A percentile compares a stretch with the other conserved stretches of the same genome.
phyloP scores from a whole-genome alignment of 2,113 vertebrate species.

The Brachyhypopomus occidentalis region DNA sequence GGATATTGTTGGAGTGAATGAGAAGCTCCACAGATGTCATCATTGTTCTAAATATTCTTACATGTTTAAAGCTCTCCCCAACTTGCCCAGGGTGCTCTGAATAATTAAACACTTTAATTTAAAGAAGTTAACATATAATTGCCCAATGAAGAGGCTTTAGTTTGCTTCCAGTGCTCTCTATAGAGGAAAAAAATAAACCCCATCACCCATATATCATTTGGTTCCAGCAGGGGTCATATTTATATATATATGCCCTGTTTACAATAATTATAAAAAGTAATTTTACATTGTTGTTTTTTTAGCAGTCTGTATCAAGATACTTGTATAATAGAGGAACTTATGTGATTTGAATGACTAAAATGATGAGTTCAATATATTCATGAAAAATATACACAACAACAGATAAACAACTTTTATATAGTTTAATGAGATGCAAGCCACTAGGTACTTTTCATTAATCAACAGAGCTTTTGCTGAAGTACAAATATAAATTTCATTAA shows the following conservation, averaged over 20 bases:
- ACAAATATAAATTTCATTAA: conserved; percentile 36
- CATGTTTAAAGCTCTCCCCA: conserved; percentile 15
- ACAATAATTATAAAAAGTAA: background rate
- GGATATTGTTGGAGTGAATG: background rate
- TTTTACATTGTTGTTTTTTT: background rate
- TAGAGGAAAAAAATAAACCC: conserved; percentile 19
- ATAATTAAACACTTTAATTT: conserved; percentile 49
- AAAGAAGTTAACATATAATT: conserved; percentile 44
- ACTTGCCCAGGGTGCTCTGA: conserved; percentile 27
- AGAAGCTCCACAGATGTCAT: background rate
- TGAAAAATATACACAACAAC: background rate
- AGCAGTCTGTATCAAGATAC: too few relatives aligned
- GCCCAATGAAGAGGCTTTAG: conserved; percentile 21
- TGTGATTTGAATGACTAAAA: too few relatives aligned
- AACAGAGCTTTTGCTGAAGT: conserved; percentile 6
- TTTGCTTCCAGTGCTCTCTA: conserved; percentile 16
- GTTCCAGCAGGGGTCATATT: background rate
- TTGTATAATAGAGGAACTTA: too few relatives aligned
- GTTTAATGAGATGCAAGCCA: conserved; percentile 16
- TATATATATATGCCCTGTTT: background rate
- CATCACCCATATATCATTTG: conserved; percentile 30
- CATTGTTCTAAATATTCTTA: background rate
- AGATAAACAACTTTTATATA: background rate
- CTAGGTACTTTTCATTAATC: conserved; percentile 25
- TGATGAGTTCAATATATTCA: background rate